A percentile compares a stretch with the other conserved stretches of the same genome.
Evolutionary conservation across 2,888 invertebrate genomes (phyloP).

Genomic region (Onchidella celtica): DNA sequence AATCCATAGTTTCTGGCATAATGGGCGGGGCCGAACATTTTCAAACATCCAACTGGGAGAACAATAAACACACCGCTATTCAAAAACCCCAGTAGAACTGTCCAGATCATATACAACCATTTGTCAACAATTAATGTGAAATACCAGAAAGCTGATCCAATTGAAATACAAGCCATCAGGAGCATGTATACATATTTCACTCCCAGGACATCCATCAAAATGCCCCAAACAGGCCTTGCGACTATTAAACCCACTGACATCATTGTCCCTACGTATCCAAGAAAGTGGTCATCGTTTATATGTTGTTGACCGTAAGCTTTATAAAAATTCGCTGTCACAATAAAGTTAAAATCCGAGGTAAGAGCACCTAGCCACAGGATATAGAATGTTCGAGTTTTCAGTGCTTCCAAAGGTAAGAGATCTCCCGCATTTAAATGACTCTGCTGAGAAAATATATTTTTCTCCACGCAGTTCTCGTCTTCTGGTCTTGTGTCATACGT

Average conservation of each 20-base stretch:
- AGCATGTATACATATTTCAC: background rate
- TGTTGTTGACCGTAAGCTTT: background rate
- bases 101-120: background rate
- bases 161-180: background rate
- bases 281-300: constrained; percentile 5
- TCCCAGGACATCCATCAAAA: background rate
- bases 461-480: background rate
- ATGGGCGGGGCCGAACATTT: background rate
- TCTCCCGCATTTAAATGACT: too few species aligned
- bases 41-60: background rate
- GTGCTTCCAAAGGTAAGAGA: background rate
- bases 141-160: background rate
- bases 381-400: background rate
- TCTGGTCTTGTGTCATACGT: background rate
- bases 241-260: background rate
- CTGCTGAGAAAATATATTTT: too few species aligned
- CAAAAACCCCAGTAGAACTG: background rate
- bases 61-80: background rate
- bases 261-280: background rate
- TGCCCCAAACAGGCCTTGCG: background rate
- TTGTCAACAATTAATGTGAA: background rate
- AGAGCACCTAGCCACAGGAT: background rate
- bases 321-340: background rate
- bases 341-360: background rate
- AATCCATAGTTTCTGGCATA: background rate